Base-by-base conservation (phyloP, 2,113 vertebrate species). In the Xiphophorus maculatus region DNA sequence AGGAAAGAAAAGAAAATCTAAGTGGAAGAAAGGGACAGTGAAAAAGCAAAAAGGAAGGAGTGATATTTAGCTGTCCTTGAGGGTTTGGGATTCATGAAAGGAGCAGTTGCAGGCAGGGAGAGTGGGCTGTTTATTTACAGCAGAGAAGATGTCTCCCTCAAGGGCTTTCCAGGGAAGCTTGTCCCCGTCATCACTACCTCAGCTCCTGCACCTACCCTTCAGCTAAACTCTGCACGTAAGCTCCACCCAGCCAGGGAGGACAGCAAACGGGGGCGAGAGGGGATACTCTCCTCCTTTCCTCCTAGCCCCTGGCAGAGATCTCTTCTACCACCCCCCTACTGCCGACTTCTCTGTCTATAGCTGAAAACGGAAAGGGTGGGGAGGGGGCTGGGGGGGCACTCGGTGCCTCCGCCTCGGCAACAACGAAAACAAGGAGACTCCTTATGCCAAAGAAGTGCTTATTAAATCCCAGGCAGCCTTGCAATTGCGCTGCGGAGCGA, bases 41-140 rank as follows among this genome's bases (percentile, higher is more conserved):
- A 72, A 61, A 35, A 67, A 22, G 60, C 69, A 67, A 67, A 44
- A 66, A 61, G 54, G 76, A 32, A 61, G 71, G 66, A 54, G 65
- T 80, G 82, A 87, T 81, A 83, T 69, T 74, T 73, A 81, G 74
- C 79, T 88, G 83, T 87, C 87, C 93, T 93, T 79, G 73, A 92
- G 91, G 90, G 85, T 90, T 89, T 83, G 73, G 72, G 73, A 82
- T 79, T 75, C 77, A 88, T 75, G 86, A 80, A 81, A 63, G 81
- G 70, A 87, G 71, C 77, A 70, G 80, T 75, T 76, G 82, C 62
- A 80, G 76, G 82, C 62, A 80, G 76, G 27, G 82, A 91, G 88
- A 88, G 91, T 91, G 88, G 90, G 92, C 83, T 92, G 90, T 93
- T 91, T 94, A 92, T 94, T 94, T 92, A 91, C 90, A 87, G 87